Evolutionary conservation across 2,113 vertebrate genomes (phyloP), one percentile per base, ranked within the genome.

Genomic region (Lepidothrix coronata): DNA sequence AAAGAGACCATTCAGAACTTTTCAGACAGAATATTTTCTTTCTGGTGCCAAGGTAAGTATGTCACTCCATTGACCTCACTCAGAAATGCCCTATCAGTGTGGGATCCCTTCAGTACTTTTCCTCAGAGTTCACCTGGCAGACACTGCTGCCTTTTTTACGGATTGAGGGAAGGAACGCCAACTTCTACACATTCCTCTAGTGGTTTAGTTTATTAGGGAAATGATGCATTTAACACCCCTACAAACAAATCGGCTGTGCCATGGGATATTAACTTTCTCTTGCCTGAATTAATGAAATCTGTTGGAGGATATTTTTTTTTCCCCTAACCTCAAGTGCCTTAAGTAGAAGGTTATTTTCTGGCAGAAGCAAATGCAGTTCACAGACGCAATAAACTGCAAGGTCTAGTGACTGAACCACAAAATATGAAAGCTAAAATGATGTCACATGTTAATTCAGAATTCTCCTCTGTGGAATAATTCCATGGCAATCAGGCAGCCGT

Each of bases 261-360:
- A 97, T 96, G 96, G 91, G 85, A 94, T 95, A 96, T 97, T 96
- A 97, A 95, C 88, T 96, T 96, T 93, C 89, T 95, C 84, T 94
- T 97, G 91, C 87, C 93, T 96, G 92, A 96, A 95, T 95, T 96
- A 97, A 96, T 97, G 94, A 96, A 96, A 95, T 86, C 82, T 94
- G 57, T 89, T 92, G 58, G 75, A 95, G 79, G 84, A 74, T 76
- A 25, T 65, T 95, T 91, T 91, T 91, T 81, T 90, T 73, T 46
- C 88, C 51, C 89, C 51, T 71, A 95, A 94, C 76, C 79, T 90
- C 72, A 75, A 93, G 80, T 95, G 91, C 88, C 75, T 96, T 92
- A 92, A 94, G 89, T 96, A 91, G 93, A 88, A 93, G 81, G 88
- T 85, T 95, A 82, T 96, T 97, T 95, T 94, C 92, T 94, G 76